A percentile compares a stretch with the other conserved stretches of the same genome.
These are phyloP conservation scores for Heterodera schachtii DNA, from an alignment of 1,140 invertebrate species.

Conservation along the genomic window DNA sequence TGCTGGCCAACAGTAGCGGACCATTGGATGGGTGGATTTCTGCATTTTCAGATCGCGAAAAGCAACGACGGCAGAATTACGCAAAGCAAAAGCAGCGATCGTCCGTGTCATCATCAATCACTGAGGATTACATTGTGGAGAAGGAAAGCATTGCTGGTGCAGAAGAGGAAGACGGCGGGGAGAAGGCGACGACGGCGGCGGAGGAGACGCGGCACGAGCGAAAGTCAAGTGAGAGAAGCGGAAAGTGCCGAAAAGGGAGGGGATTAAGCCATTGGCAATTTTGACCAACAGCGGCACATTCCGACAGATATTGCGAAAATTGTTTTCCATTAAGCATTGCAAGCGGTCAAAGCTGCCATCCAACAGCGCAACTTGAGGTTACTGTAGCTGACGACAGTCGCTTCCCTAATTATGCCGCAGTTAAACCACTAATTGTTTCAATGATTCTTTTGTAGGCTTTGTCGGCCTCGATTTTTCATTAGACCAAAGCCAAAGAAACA, in stretches of 20 bases:
- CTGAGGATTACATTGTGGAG: not conserved
- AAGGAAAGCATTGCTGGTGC: not conserved
- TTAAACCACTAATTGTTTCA: not conserved
- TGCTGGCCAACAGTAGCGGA: not conserved
- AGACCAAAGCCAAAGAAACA: conserved; percentile 61
- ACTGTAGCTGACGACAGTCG: not conserved
- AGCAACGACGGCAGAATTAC: not conserved
- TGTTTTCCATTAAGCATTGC: conserved; percentile 30
- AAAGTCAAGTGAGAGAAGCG: not conserved
- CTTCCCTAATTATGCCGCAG: not conserved
- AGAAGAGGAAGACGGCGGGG: not conserved
- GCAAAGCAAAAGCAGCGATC: not conserved
- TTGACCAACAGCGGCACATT: not conserved
- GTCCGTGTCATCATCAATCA: not conserved
- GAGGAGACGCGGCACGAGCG: not conserved
- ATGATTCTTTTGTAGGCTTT: conserved; percentile 23
- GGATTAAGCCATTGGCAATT: not conserved
- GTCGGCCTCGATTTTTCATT: conserved; percentile 61
- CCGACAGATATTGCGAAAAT: too few species aligned
- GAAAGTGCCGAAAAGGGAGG: too few species aligned
- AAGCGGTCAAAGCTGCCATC: conserved; percentile 48
- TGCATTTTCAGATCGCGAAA: not conserved
- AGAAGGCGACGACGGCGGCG: not conserved
- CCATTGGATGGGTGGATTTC: not conserved
- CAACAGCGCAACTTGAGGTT: conserved; percentile 42